These are phyloP conservation scores for Propsilocerus akamusi DNA, from an alignment of 1,140 invertebrate species.

Conservation along the genomic window DNA sequence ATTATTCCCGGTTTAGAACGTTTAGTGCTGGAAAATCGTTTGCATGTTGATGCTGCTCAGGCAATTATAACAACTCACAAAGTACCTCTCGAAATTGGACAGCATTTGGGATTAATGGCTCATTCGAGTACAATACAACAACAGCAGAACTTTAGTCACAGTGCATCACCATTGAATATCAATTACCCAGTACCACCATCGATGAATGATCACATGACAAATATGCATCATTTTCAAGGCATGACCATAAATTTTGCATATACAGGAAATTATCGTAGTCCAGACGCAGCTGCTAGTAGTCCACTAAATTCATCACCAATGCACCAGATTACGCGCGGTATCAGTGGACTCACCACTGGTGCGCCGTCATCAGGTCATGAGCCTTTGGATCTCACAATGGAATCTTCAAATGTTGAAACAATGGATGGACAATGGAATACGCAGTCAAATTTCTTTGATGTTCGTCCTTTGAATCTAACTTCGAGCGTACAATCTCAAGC, in stretches of 20 bases:
- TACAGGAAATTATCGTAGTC: slow-evolving; percentile 11
- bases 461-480: slow-evolving; percentile 32
- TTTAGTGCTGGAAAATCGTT: slow-evolving; percentile 23
- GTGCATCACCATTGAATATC: slow-evolving; percentile 15
- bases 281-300: slow-evolving; percentile 16
- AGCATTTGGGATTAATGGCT: slow-evolving; percentile 19
- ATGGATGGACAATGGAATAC: slow-evolving; percentile 17
- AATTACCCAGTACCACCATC: slow-evolving; percentile 9
- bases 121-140: slow-evolving; percentile 13
- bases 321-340: slow-evolving; percentile 27
- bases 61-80: slow-evolving; percentile 22
- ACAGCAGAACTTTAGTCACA: slow-evolving; percentile 12
- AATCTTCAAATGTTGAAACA: slow-evolving; percentile 13
- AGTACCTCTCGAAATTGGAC: slow-evolving; percentile 25
- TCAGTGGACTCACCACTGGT: slow-evolving; percentile 37
- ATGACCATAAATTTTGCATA: slow-evolving; percentile 16
- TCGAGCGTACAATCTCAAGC: slow-evolving; percentile 36
- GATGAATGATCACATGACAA: neutral
- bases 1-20: slow-evolving; percentile 22
- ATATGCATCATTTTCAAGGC: slow-evolving; percentile 15
- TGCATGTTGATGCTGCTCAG: slow-evolving; percentile 23
- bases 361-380: slow-evolving; percentile 13
- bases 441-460: slow-evolving; percentile 24
- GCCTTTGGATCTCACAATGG: slow-evolving; percentile 22
- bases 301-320: slow-evolving; percentile 17